A percentile compares a stretch with the other conserved stretches of the same genome.
phyloP scores from a whole-genome alignment of 2,797 vertebrate species.

The Pangasius krempfi region DNA sequence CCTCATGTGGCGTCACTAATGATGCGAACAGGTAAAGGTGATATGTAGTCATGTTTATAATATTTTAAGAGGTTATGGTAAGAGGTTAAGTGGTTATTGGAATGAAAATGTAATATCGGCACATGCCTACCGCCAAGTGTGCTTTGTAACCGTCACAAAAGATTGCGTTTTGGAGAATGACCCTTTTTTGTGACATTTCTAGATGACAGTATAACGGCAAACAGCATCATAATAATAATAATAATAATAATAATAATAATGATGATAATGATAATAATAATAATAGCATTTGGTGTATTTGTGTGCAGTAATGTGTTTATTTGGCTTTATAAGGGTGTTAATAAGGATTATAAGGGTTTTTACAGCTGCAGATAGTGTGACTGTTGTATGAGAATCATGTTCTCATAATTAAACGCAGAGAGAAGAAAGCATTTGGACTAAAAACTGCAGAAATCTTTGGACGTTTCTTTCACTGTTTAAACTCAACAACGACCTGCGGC shows the following conservation, averaged over 20 bases:
- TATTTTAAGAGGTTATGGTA: not conserved
- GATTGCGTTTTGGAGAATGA: not conserved
- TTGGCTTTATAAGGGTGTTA: conserved; percentile 14
- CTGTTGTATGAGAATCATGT: not conserved
- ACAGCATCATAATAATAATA: not conserved
- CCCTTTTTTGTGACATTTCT: not conserved
- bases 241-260: not conserved
- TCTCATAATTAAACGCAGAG: not conserved
- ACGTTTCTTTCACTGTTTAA: not conserved
- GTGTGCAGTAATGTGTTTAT: conserved; percentile 9
- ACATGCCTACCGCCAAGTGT: conserved; percentile 1
- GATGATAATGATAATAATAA: not conserved
- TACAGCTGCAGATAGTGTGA: not conserved
- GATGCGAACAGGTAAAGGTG: not conserved
- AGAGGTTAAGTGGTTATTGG: not conserved
- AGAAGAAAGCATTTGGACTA: not conserved
- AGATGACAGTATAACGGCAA: not conserved
- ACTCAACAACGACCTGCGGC: conserved; percentile 22
- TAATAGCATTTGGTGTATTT: not conserved
- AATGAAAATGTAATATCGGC: not conserved
- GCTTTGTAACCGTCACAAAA: not conserved
- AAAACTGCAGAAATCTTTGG: not conserved
- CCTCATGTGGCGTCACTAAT: not conserved
- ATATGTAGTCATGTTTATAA: not conserved
- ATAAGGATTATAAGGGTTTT: not conserved